Evolutionary conservation across 2,113 vertebrate genomes (phyloP), one percentile per base, ranked within the genome.

Genomic region (Mesoclemmys tuberculata): DNA sequence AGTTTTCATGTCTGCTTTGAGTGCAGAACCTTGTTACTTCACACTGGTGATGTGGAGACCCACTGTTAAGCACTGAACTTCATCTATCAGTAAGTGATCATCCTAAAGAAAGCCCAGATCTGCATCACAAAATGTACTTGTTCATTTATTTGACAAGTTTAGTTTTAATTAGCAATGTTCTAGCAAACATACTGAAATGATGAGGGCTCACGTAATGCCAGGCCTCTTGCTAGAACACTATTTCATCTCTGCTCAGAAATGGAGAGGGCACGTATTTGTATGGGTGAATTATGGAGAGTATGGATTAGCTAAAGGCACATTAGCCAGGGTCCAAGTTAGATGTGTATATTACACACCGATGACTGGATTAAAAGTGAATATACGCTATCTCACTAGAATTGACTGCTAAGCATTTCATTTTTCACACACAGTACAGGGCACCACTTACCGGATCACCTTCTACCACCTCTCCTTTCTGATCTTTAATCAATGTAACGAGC

Each of bases 361-460:
- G 22, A 44, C 2, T 48, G 26, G 38, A 0, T 6, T 31, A n/a
- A 1, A 54, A 22, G 14, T 0, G 5, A n/a, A 27, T 44, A 13
- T 24, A 75, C 26, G 46, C 21, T 44, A 44, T 41, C 24, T 44
- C 46, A 80, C 46, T 61, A 68, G 35, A n/a, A 56, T 27, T 27
- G 58, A 38, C 18, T 3, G 49, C 71, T 44, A 46, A 44, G 22
- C 6, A 11, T 4, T 27, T 52, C 16, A 35, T 27, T 29, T 55
- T 46, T 54, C 55, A n/a, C 2, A 0, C 0, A 2, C 1, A 49
- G 61, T 11, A 1, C 0, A 7, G 0, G 2, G 64, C 22, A 1
- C 5, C 51, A 98, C 99, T 99, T 96, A 99, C 99, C 90, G 99
- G 99, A 88, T 99, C 98, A 3, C 99, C 99, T 96, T 99, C 99